phyloP scores from a whole-genome alignment of 2,113 vertebrate species.

The Cololabis saira region DNA sequence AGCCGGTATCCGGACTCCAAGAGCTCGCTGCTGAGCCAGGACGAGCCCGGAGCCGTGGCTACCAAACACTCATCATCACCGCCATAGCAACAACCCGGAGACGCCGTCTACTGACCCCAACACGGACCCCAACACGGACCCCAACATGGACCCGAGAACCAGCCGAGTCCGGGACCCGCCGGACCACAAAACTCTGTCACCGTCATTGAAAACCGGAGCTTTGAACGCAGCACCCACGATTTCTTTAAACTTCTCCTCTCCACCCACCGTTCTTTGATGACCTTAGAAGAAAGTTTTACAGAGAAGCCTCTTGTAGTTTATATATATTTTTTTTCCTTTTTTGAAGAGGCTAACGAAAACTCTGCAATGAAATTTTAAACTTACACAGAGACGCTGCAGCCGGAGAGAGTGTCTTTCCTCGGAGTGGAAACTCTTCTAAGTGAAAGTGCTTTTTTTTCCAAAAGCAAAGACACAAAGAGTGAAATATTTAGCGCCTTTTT shows the following conservation, averaged over 20 bases:
- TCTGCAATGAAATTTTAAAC: conserved; percentile 28
- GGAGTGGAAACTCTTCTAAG: neutral
- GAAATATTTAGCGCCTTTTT: conserved; percentile 18
- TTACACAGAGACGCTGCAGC: neutral
- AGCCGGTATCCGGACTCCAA: conserved; percentile 65
- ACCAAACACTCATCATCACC: conserved; percentile 41
- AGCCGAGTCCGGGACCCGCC: conserved; percentile 28
- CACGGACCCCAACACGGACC: conserved; percentile 22
- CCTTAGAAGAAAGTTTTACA: conserved; percentile 11
- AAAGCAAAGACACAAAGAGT: conserved; percentile 9
- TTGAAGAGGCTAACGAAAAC: conserved; percentile 12
- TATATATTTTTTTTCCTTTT: neutral
- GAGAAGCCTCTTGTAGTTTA: conserved; percentile 33
- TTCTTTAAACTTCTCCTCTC: neutral
- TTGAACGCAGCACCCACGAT: conserved; percentile 10
- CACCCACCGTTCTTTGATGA: conserved; percentile 23
- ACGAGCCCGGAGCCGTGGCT: conserved; percentile 43
- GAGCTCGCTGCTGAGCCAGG: conserved; percentile 51
- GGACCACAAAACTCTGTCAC: conserved; percentile 15
- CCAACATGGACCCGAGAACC: conserved; percentile 15
- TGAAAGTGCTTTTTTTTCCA: conserved; percentile 14
- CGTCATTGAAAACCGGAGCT: conserved; percentile 10
- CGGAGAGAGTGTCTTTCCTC: conserved; percentile 23
- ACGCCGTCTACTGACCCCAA: conserved; percentile 12
- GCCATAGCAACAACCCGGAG: conserved; percentile 31